Evolutionary conservation across 2,113 vertebrate genomes (phyloP).

Genomic region (Notothenia rossii): DNA sequence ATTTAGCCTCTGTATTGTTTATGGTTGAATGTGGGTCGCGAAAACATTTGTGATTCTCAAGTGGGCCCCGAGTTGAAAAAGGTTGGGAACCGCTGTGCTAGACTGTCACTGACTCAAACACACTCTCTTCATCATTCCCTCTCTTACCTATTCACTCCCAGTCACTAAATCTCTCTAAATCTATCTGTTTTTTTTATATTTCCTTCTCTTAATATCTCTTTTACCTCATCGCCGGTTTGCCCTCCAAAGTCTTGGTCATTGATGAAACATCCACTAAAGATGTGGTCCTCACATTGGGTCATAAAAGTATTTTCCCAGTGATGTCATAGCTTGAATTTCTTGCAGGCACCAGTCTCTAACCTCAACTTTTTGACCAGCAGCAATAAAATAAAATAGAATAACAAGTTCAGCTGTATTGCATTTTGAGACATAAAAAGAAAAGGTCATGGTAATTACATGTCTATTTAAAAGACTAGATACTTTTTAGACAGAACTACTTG

Average conservation of each 20-base stretch:
- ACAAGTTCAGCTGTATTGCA: conserved; percentile 32
- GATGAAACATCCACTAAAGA: conserved; percentile 50
- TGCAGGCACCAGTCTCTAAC: conserved; percentile 29
- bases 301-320: conserved; percentile 52
- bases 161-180: conserved; percentile 24
- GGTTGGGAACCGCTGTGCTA: not conserved
- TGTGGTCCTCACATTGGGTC: conserved; percentile 33
- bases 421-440: conserved; percentile 39
- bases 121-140: conserved; percentile 48
- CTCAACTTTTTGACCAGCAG: conserved; percentile 59
- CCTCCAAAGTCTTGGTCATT: conserved; percentile 39
- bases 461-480: conserved; percentile 18
- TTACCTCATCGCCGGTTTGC: conserved; percentile 38
- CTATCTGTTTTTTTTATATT: conserved; percentile 2
- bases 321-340: conserved; percentile 62
- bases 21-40: too few relatives aligned
- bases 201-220: conserved; percentile 16
- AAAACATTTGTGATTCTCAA: too few relatives aligned
- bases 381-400: conserved; percentile 44
- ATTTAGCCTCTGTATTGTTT: too few relatives aligned
- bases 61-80: too few relatives aligned
- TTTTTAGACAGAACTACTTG: conserved; percentile 32
- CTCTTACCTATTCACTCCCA: conserved; percentile 32
- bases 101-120: conserved; percentile 44
- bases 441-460: conserved; percentile 28